Percentiles rank a stretch among this genome's conserved stretches.
Evolutionary conservation across 2,113 vertebrate genomes (phyloP).

Genomic region (Labeo rohita): DNA sequence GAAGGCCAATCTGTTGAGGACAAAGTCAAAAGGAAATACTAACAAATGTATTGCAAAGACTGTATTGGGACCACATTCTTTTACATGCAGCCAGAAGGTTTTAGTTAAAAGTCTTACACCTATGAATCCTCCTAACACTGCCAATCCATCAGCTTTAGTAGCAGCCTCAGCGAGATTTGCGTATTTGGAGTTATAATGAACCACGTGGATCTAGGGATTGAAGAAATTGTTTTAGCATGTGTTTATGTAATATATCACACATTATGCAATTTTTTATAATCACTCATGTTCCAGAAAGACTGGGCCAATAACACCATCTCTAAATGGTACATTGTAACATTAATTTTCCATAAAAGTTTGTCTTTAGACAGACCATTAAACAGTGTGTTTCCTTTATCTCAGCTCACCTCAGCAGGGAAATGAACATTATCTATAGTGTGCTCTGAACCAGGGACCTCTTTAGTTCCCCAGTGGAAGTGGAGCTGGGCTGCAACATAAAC

Average conservation of each 20-base stretch:
- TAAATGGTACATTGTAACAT: neutral
- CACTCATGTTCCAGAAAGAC: neutral
- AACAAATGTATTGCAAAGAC: neutral
- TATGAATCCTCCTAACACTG: conserved; percentile 64
- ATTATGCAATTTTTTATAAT: neutral
- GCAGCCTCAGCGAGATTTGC: conserved; percentile 56
- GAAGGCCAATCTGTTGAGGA: conserved; percentile 62
- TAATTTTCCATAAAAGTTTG: neutral
- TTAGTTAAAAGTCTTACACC: conserved; percentile 50
- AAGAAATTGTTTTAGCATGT: neutral
- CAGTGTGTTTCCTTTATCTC: neutral
- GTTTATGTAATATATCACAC: neutral
- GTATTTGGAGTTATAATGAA: conserved; percentile 70
- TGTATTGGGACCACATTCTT: neutral
- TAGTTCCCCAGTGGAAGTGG: conserved; percentile 72
- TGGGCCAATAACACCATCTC: neutral
- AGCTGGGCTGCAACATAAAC: conserved; percentile 62
- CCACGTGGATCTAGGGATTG: conserved; percentile 62
- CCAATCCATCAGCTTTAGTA: conserved; percentile 62
- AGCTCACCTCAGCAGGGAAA: conserved; percentile 69
- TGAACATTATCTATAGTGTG: conserved; percentile 66
- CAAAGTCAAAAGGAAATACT: neutral
- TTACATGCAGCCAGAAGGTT: neutral
- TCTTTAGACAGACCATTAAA: too few relatives aligned
- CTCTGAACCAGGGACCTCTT: conserved; percentile 64